Base-by-base conservation (phyloP, 2,113 vertebrate genomes). In the Melanocharis versteri region DNA sequence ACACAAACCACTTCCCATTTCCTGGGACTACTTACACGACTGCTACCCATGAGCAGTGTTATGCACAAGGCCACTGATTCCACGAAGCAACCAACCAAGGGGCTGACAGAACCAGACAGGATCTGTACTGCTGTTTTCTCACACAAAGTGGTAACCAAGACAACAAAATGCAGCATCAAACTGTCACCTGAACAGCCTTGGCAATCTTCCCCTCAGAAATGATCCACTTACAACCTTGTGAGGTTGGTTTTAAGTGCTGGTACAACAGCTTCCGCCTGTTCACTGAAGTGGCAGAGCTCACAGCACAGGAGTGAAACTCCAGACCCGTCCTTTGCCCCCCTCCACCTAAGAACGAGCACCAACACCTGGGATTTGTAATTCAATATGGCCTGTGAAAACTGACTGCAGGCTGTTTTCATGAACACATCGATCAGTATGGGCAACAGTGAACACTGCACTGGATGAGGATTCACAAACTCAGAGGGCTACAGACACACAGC, bases 1-100 rank as follows among this genome's bases (percentile, higher is more conserved):
- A 85, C 10, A 53, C 22, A 48, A 39, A 27, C 50, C 18, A 15
- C 37, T 39, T 37, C 61, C 44, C 15, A 13, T 35, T 73, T 80
- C 51, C 5, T 1, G 17, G 22, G 30, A 72, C 51, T 31, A 19
- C 33, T 76, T 60, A 44, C 1, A 0, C 0, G 0, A 78, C 26
- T 4, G 15, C 60, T 56, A 17, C 15, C 1, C 15, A 15, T 0
- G 2, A 83, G 48, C 66, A 60, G 6, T 1, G 15, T 39, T 31
- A 11, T 0, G 8, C 44, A 30, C 22, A 19, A 51, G 70, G 73
- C 39, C 82, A 83, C 17, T 6, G 19, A 30, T 10, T 35, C 30
- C 30, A 11, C 2, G 13, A 53, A 71, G 21, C 44, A 51, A 28
- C 20, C 11, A 61, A 24, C 42, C 6, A 24, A 35, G 11, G 40